phyloP scores from a whole-genome alignment of 2,888 invertebrate species.

The Chorisops tibialis region DNA sequence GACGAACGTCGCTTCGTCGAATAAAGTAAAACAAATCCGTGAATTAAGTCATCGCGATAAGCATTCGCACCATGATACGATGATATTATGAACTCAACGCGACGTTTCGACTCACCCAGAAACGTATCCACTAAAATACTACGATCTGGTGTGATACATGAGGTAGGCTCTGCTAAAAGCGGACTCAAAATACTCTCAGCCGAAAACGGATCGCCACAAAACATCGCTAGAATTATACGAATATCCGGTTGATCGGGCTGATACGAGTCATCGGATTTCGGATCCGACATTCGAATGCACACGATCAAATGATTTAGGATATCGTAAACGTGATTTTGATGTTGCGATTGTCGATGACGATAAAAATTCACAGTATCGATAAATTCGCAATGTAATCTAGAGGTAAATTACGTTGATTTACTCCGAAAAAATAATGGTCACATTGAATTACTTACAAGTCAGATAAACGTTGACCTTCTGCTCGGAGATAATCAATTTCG shows the following conservation, averaged over 20 bases:
- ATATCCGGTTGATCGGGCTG: conserved; percentile 50
- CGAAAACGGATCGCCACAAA: conserved; percentile 92
- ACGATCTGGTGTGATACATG: conserved; percentile 65
- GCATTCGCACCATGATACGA: conserved; percentile 93
- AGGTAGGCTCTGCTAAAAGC: conserved; percentile 79
- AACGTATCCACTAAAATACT: conserved; percentile 90
- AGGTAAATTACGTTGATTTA: not conserved
- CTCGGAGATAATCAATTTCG: conserved; percentile 77
- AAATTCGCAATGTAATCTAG: conserved; percentile 48
- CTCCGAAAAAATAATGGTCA: too few relatives aligned
- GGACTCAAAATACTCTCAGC: conserved; percentile 87
- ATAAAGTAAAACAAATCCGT: conserved; percentile 92
- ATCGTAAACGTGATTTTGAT: conserved; percentile 52
- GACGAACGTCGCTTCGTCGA: conserved; percentile 94
- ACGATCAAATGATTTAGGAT: conserved; percentile 52
- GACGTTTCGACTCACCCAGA: conserved; percentile 83
- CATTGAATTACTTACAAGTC: conserved; percentile 62
- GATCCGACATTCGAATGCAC: conserved; percentile 49
- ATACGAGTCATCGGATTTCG: conserved; percentile 50
- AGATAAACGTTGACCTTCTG: conserved; percentile 86
- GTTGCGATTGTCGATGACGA: conserved; percentile 47
- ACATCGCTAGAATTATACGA: conserved; percentile 91
- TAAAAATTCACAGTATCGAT: conserved; percentile 45
- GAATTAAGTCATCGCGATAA: conserved; percentile 86
- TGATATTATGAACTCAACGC: conserved; percentile 85